Percentiles rank a stretch among this genome's conserved stretches.
phyloP scores from a whole-genome alignment of 2,888 invertebrate genomes.

The Tenodera sinensis region DNA sequence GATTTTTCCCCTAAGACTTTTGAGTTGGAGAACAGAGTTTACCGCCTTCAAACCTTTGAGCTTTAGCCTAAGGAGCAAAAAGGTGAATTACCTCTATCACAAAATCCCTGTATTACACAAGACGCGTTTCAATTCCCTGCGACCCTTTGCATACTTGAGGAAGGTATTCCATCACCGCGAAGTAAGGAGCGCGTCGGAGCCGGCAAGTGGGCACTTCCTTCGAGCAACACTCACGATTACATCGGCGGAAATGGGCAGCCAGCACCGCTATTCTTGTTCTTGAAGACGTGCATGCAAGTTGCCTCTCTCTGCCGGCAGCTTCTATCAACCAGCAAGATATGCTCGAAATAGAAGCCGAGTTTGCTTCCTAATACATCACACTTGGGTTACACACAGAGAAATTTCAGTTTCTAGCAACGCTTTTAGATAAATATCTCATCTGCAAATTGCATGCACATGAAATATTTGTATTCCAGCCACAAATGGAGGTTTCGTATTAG shows the following conservation, averaged over 20 bases:
- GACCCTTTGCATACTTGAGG: neutral
- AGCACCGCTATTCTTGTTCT: neutral
- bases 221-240: neutral
- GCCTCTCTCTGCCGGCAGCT: neutral
- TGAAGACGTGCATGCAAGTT: neutral
- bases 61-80: no score
- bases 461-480: no score
- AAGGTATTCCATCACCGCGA: neutral
- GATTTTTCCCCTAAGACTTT: no score
- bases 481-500: no score
- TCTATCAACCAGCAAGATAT: neutral
- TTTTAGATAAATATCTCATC: no score
- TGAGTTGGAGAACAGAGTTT: no score
- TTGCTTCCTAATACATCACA: neutral
- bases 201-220: neutral
- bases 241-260: neutral
- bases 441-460: no score
- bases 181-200: neutral
- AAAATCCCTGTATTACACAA: no score
- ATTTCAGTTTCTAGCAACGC: no score
- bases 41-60: no score
- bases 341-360: neutral
- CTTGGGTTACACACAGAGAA: no score
- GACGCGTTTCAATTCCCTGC: no score
- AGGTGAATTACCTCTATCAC: neutral